phyloP scores from a whole-genome alignment of 2,888 invertebrate species.

The Trissolcus brochymenae region DNA sequence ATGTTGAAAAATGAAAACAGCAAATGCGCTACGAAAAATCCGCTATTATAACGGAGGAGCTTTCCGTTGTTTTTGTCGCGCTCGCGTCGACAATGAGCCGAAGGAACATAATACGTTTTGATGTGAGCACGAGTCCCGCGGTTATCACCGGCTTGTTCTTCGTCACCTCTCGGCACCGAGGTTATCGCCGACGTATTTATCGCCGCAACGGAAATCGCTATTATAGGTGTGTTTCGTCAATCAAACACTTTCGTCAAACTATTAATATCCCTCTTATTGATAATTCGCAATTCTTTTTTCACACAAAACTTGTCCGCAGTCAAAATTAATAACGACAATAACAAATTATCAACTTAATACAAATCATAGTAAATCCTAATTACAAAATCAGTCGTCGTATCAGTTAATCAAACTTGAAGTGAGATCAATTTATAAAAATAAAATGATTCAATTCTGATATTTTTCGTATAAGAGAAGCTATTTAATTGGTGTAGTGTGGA shows the following conservation, averaged over 20 bases:
- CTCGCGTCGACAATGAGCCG: slow-evolving; percentile 43
- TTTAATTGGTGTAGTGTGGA: too few relatives aligned
- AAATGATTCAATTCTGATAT: too few relatives aligned
- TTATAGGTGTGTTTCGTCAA: slow-evolving; percentile 44
- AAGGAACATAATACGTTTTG: slow-evolving; percentile 50
- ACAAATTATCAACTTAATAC: too few relatives aligned
- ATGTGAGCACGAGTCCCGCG: slow-evolving; percentile 35
- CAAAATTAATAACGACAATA: too few relatives aligned
- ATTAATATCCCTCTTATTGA: slow-evolving; percentile 16
- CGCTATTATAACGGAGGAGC: slow-evolving; percentile 53
- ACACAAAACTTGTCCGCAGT: too few relatives aligned
- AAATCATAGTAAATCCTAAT: too few relatives aligned
- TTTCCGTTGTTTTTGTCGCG: slow-evolving; percentile 58
- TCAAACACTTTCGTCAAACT: slow-evolving; percentile 29
- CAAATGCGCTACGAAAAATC: slow-evolving; percentile 36
- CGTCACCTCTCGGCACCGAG: slow-evolving; percentile 37
- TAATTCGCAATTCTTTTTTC: neutral
- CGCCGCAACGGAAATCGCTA: slow-evolving; percentile 39
- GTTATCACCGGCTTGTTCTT: slow-evolving; percentile 54
- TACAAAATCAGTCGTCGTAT: too few relatives aligned
- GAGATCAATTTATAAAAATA: too few relatives aligned
- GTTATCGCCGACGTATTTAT: slow-evolving; percentile 45
- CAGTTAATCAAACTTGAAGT: too few relatives aligned
- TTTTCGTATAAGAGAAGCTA: too few relatives aligned
- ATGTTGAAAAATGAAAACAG: slow-evolving; percentile 33